Evolutionary conservation across 2,113 vertebrate species (phyloP).

Genomic region (Phodopus roborovskii): DNA sequence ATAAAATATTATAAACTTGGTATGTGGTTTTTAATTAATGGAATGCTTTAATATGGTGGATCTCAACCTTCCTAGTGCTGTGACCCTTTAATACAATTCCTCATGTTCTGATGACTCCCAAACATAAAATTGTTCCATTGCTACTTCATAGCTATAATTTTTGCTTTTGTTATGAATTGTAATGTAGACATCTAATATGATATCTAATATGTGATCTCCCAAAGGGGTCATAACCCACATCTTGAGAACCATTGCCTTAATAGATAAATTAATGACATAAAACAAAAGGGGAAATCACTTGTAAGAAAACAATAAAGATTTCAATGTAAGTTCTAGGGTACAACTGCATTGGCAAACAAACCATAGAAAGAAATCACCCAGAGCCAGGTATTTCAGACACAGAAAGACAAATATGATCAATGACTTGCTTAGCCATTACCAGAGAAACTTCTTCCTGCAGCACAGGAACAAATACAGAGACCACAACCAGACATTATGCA

Average conservation of each 20-base stretch:
- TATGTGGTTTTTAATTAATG: background rate
- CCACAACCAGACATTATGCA: background rate
- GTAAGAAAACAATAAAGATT: constrained; percentile 23
- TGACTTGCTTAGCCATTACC: background rate
- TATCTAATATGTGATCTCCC: too few relatives aligned
- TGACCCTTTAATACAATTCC: background rate
- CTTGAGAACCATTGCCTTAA: background rate
- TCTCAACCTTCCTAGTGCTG: background rate
- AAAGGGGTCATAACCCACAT: background rate
- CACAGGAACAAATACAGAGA: background rate
- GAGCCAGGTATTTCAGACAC: background rate
- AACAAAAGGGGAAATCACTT: constrained; percentile 7
- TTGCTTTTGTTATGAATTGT: background rate
- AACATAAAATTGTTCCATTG: background rate
- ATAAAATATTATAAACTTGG: background rate
- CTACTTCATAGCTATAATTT: background rate
- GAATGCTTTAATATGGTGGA: background rate
- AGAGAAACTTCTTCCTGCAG: background rate
- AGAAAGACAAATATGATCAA: background rate
- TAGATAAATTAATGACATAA: background rate
- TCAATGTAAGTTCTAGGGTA: background rate
- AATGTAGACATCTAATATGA: background rate
- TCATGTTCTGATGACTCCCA: background rate
- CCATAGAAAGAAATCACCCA: background rate
- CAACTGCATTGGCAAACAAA: constrained; percentile 18